Base-by-base conservation (phyloP, 1,140 invertebrate species). In the fruit fly (Drosophila melanogaster) region DNA sequence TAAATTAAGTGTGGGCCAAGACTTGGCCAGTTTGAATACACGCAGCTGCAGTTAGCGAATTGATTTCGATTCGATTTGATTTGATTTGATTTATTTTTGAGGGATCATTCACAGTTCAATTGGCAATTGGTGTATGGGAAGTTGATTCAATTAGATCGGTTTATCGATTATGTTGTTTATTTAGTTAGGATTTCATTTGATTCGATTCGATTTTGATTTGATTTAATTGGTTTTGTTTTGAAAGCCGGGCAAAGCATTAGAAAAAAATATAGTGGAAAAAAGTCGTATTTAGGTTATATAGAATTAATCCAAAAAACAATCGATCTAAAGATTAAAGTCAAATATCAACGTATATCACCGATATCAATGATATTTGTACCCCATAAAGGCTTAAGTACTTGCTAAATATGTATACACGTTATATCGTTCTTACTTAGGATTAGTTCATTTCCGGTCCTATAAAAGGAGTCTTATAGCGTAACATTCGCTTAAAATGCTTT, bases 21-120 rank as follows among this genome's bases (percentile, higher is more conserved):
- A 99, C 93, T 99, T 99, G 64, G 98, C 98, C 92, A 99, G 94
- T 95, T 99, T 99, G 94, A 99, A 99, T 91, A 99, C 98, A 94
- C 98, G 95, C 85, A 99, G 94, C 98, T 98, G 94, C 85, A 95
- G 80, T 83, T 79, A 70, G 49, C 40, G 40, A 71, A 65, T 77
- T 80, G 50, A 38, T 7, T 69, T 73, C 7, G 12, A 26, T 53
- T 73, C 50, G 53, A 46, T 43, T 64, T 41, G 47, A 51, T 46
- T 61, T 41, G 56, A 40, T 65, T 58, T 70, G 14, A 0, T 43
- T 33, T 57, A 64, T 59, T 57, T 77, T 66, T 44, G 22, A 22
- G 57, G 43, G 38, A 35, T 55, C 38, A 60, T 61, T 80, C 37
- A 70, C 43, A 65, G 44, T 61, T 76, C 26, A 46, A 64, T 72